These are phyloP conservation scores for Sebastes cheni DNA, from an alignment of 2,797 vertebrate species.

Conservation along the genomic window DNA sequence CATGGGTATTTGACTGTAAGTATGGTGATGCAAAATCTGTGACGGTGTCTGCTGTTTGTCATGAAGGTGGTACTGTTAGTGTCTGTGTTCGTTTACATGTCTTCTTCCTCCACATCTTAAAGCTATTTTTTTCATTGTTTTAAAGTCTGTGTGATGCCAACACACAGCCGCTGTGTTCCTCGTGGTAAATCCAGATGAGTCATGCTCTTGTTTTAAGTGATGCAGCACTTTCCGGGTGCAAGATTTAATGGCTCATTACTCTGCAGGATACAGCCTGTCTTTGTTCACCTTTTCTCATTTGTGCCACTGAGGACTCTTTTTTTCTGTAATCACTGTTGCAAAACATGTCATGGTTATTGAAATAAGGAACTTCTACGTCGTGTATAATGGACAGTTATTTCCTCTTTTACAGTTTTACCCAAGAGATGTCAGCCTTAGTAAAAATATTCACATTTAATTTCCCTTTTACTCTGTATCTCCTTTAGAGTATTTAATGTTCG, in stretches of 20 bases:
- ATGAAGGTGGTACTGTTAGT: constrained; percentile 46
- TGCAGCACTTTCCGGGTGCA: constrained; percentile 40
- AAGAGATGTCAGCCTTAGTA: constrained; percentile 14
- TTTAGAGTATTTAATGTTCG: constrained; percentile 1
- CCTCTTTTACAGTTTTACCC: constrained; percentile 34
- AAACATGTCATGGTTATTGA: constrained; percentile 15
- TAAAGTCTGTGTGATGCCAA: constrained; percentile 8
- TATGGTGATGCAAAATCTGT: constrained; percentile 50
- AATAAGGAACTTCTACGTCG: constrained; percentile 40
- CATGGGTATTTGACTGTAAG: constrained; percentile 46
- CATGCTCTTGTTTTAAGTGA: not conserved
- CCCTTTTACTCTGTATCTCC: not conserved
- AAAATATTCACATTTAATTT: constrained; percentile 16
- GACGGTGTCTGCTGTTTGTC: constrained; percentile 51
- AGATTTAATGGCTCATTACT: constrained; percentile 38
- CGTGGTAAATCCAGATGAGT: constrained; percentile 13
- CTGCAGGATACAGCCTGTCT: constrained; percentile 26
- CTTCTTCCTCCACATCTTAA: constrained; percentile 14
- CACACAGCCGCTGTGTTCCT: not conserved
- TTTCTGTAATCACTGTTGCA: constrained; percentile 21
- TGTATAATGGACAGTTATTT: constrained; percentile 26
- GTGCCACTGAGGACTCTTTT: constrained; percentile 29
- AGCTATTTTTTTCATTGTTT: constrained; percentile 11
- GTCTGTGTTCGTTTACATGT: constrained; percentile 47
- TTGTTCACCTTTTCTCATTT: constrained; percentile 26